Evolutionary conservation across 2,113 vertebrate species (phyloP).

Genomic region (Dipodomys spectabilis): DNA sequence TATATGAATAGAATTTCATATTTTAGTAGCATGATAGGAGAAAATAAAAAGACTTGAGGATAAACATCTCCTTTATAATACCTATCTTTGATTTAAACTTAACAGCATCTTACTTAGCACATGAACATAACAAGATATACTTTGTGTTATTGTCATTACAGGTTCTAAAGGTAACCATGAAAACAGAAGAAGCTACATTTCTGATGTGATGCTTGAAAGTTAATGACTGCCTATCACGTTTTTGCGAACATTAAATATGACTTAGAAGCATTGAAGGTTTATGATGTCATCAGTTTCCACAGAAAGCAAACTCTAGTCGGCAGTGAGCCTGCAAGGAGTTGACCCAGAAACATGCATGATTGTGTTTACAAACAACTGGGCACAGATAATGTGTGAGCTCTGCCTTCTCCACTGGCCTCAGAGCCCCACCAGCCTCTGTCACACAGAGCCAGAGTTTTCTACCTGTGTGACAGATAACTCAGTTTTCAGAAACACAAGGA

Average conservation of each 20-base stretch:
- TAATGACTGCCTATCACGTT: conserved; percentile 66
- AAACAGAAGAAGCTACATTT: conserved; percentile 39
- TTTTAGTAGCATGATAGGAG: conserved; percentile 10
- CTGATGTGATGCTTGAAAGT: conserved; percentile 74
- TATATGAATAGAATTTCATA: not conserved
- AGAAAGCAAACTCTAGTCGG: conserved; percentile 88
- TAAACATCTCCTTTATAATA: not conserved
- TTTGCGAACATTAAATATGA: conserved; percentile 84
- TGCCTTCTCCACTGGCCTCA: conserved; percentile 53
- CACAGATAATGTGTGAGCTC: conserved; percentile 91
- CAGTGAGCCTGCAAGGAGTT: conserved; percentile 92
- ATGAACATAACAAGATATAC: conserved; percentile 17
- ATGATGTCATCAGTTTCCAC: conserved; percentile 93
- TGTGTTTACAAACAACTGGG: conserved; percentile 99
- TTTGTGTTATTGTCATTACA: conserved; percentile 78
- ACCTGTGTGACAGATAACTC: not conserved
- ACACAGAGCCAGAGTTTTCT: not conserved
- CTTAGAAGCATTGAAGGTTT: conserved; percentile 85
- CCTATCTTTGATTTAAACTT: conserved; percentile 36
- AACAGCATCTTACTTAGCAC: conserved; percentile 2
- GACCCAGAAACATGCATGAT: conserved; percentile 99
- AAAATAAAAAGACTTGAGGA: conserved; percentile 28
- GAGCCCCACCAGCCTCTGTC: not conserved
- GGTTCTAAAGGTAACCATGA: conserved; percentile 72
- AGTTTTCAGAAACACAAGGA: not conserved